phyloP scores from a whole-genome alignment of 2,888 invertebrate genomes.

The Tinea trinotella region DNA sequence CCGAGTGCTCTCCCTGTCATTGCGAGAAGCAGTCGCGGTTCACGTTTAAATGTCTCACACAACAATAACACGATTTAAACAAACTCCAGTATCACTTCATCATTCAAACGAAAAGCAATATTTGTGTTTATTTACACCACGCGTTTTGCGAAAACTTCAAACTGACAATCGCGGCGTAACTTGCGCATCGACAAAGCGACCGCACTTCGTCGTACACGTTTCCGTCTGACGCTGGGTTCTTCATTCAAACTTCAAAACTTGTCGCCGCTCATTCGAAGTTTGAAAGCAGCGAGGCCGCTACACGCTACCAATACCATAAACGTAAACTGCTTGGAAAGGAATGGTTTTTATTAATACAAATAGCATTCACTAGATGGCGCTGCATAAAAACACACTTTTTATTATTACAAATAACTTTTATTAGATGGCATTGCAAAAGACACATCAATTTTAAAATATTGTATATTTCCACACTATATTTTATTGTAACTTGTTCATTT shows the following conservation, averaged over 20 bases:
- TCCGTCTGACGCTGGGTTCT: conserved; percentile 34
- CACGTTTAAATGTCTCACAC: conserved; percentile 58
- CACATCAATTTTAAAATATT: too few species aligned
- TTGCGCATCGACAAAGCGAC: conserved; percentile 70
- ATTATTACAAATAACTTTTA: too few species aligned
- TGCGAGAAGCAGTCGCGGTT: conserved; percentile 68
- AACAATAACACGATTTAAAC: conserved; percentile 55
- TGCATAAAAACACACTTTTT: too few species aligned
- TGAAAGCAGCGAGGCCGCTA: conserved; percentile 20
- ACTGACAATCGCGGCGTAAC: conserved; percentile 61
- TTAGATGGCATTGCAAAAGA: too few species aligned
- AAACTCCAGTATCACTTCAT: conserved; percentile 67
- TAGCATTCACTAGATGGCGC: conserved; percentile 36
- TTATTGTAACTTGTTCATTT: too few species aligned
- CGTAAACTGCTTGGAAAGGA: conserved; percentile 2
- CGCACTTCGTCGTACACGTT: conserved; percentile 72
- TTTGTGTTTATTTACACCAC: conserved; percentile 67
- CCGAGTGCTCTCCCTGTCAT: conserved; percentile 69
- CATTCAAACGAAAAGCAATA: conserved; percentile 55
- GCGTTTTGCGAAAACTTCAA: conserved; percentile 52
- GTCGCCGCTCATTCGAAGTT: conserved; percentile 9
- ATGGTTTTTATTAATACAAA: conserved; percentile 30
- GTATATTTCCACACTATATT: too few species aligned
- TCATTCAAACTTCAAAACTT: conserved; percentile 20
- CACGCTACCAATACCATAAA: conserved; percentile 3